Base-by-base conservation (phyloP, 2,888 invertebrate species). In the Vanessa cardui region DNA sequence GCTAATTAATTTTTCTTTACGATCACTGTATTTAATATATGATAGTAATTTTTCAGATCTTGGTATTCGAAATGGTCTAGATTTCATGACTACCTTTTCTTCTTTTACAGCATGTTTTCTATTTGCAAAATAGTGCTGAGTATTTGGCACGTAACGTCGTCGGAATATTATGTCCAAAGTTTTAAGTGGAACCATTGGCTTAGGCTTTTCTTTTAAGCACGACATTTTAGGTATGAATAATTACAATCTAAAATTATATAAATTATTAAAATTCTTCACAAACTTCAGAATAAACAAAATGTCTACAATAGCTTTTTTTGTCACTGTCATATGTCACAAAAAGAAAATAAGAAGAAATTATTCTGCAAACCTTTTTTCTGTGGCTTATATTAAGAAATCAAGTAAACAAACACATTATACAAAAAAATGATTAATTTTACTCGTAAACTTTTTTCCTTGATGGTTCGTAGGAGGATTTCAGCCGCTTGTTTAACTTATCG, bases 121-220 rank as follows among this genome's bases (percentile, higher is more conserved):
- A 75, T 92, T 88, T 18, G 93, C 77, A 77, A 90, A 91, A 74
- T 93, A 93, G 77, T 87, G 84, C 76, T 93, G 92, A 12, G 93
- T 90, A 66, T 91, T 93, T 49, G 83, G 85, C 62, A 92, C 81
- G 76, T 91, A 84, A 3, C 93, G 88, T n/a, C 90, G 86, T 72
- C 92, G 79, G 72, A 91, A 92, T 79, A 93, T 87, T 64, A 90
- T 78, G 75, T 93, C 92, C 69, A 92, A 80, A 61, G 89, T 89
- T 80, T 92, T 92, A 66, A 87, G 50, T 5, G 92, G 92, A 49
- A 89, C 83, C 80, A 92, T 86, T 15, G 92, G 89, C 66, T 90
- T 90, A 6, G 80, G 84, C 74, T 88, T 79, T 74, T 88, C 85
- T 59, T 86, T 72, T 58, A 86, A 73, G 72, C 89, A 90, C 70